Evolutionary conservation across 2,113 vertebrate genomes (phyloP), one percentile per base, ranked within the genome.

Genomic region (Carollia perspicillata): DNA sequence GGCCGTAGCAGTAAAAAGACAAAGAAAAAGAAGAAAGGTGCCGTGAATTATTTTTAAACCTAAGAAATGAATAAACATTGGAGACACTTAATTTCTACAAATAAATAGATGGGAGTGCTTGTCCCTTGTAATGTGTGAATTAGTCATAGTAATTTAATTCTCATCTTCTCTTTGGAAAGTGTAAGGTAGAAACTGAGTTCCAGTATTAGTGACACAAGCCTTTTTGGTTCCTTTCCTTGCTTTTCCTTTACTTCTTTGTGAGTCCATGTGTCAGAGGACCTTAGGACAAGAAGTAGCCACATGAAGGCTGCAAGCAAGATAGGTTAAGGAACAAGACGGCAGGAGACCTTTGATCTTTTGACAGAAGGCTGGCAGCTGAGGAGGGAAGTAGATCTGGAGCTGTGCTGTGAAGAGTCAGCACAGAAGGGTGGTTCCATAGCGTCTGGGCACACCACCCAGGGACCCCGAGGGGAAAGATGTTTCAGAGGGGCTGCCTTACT

Each of bases 1-100:
- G 99, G 99, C 40, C 99, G 99, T 8, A 99, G 99, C 96, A 99
- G 99, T 98, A 99, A 99, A 98, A 99, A 99, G 98, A 99, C 99
- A 40, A 99, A 99, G 98, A 99, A 99, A 98, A 99, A 99, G 98
- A 99, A 99, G 97, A 99, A 99, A 99, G 99, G 97, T 98, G 49
- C 51, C 22, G 28, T 75, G 20, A 47, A 65, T 79, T 90, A 33
- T 58, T 91, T 90, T 81, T 84, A 89, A 88, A 69, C 22, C 77
- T 89, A 47, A 95, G 20, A 81, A 91, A 28, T 77, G 72, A 80
- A 30, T 51, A 96, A 53, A 58, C 77, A 51, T 1, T 85, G 63
- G n/a, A 35, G 33, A 40, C 11, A 77, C 40, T 78, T 63, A 84
- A 40, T 84, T 96, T 89, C 35, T 84, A 35, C 66, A 84, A 0